phyloP scores from a whole-genome alignment of 2,797 vertebrate genomes.

The Etheostoma nigrum region DNA sequence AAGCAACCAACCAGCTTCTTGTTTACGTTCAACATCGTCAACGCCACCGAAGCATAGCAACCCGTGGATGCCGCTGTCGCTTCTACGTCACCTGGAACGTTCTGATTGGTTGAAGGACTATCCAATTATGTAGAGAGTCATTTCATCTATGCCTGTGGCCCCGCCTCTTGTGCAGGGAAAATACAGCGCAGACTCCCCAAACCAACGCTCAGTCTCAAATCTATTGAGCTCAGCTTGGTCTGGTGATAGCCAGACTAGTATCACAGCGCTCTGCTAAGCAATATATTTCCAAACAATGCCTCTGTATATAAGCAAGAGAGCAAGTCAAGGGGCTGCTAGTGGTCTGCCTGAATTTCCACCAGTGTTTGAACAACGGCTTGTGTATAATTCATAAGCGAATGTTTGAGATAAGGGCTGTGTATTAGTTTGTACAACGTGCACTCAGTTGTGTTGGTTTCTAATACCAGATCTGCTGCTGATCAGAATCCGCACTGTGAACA shows the following conservation, averaged over 20 bases:
- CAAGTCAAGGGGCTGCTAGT: conserved; percentile 11
- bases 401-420: background rate
- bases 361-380: conserved; percentile 3
- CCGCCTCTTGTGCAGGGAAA: too few species aligned
- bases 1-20: too few species aligned
- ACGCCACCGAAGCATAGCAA: too few species aligned
- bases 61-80: too few species aligned
- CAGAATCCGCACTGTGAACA: background rate
- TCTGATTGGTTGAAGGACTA: too few species aligned
- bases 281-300: conserved; percentile 21
- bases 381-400: background rate
- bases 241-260: background rate
- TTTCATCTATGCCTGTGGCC: too few species aligned
- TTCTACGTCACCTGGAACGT: too few species aligned
- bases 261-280: conserved; percentile 13
- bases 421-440: background rate
- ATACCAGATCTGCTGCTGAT: background rate
- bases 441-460: background rate
- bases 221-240: too few species aligned
- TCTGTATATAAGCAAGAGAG: background rate
- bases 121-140: too few species aligned
- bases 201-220: too few species aligned
- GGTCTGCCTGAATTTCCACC: conserved; percentile 14
- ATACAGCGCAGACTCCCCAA: too few species aligned
- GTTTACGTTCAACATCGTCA: too few species aligned